These are phyloP conservation scores for Subanguina moxae DNA, from an alignment of 1,140 invertebrate species.

Conservation along the genomic window DNA sequence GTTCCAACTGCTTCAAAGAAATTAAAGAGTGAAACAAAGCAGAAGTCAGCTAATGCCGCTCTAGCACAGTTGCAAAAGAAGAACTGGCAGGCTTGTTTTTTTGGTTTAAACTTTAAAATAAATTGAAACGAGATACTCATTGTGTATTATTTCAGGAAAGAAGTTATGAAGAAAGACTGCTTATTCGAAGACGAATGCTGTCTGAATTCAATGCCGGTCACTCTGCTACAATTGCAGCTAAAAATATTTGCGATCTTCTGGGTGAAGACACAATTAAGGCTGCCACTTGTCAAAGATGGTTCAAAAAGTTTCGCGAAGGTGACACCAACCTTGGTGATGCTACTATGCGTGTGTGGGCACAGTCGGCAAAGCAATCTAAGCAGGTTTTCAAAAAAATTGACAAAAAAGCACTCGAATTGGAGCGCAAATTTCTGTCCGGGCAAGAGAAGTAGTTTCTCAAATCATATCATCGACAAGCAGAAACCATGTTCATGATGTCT, in stretches of 20 bases:
- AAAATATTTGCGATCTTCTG: background rate
- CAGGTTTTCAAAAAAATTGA: background rate
- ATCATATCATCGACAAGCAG: no score
- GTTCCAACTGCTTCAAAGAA: no score
- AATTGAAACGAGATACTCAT: no score
- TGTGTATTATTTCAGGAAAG: conserved; percentile 2
- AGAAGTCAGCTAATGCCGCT: no score
- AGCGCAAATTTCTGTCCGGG: no score
- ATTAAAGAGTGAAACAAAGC: no score
- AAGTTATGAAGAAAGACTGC: background rate
- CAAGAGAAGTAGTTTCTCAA: no score
- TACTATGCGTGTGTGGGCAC: background rate
- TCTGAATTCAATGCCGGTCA: background rate
- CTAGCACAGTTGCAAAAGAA: no score
- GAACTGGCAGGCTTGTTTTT: no score
- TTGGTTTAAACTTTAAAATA: no score
- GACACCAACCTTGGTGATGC: background rate
- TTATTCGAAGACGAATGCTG: background rate
- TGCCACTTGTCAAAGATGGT: background rate
- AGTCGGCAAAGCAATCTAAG: background rate
- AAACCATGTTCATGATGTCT: no score
- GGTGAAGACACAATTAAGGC: background rate
- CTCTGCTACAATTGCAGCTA: background rate
- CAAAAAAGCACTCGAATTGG: background rate
- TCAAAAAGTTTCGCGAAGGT: background rate